Percentiles rank a stretch among this genome's conserved stretches.
phyloP scores from a whole-genome alignment of 2,888 invertebrate genomes.

The Caenorhabditis virilis region DNA sequence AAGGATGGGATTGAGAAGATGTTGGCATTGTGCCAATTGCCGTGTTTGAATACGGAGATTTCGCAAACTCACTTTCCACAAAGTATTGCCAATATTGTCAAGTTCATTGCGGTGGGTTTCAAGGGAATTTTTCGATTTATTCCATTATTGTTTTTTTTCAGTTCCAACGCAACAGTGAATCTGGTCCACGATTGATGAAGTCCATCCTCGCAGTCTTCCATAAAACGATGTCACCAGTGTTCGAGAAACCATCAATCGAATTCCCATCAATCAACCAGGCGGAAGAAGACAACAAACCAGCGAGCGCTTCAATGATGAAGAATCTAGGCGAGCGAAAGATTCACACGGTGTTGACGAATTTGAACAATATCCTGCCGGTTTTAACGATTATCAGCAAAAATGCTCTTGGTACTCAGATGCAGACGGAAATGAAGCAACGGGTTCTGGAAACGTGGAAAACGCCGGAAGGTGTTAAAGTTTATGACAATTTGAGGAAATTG shows the following conservation, averaged over 20 bases:
- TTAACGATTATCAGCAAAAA: conserved; percentile 32
- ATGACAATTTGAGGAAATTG: conserved; percentile 26
- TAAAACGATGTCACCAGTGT: conserved; percentile 27
- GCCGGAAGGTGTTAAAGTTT: conserved; percentile 33
- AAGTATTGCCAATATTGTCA: conserved; percentile 48
- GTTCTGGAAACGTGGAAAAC: conserved; percentile 42
- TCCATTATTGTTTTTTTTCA: no score
- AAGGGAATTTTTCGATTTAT: no score
- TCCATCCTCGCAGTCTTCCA: conserved; percentile 22
- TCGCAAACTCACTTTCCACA: conserved; percentile 30
- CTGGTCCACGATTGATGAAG: conserved; percentile 31
- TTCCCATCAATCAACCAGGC: conserved; percentile 11
- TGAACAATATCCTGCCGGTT: conserved; percentile 36
- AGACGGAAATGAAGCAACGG: conserved; percentile 17
- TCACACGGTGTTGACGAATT: conserved; percentile 19
- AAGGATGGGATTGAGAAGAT: conserved; percentile 37
- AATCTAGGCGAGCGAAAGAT: conserved; percentile 27
- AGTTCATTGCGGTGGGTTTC: conserved; percentile 43
- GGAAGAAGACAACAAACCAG: not conserved
- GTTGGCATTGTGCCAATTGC: conserved; percentile 32
- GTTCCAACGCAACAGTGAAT: conserved; percentile 24
- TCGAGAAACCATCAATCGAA: conserved; percentile 7
- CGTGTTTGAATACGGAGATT: conserved; percentile 22
- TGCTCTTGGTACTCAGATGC: conserved; percentile 8
- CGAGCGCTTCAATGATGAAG: conserved; percentile 16